phyloP scores from a whole-genome alignment of 2,113 vertebrate genomes.

The Ivindomyrus marchei region DNA sequence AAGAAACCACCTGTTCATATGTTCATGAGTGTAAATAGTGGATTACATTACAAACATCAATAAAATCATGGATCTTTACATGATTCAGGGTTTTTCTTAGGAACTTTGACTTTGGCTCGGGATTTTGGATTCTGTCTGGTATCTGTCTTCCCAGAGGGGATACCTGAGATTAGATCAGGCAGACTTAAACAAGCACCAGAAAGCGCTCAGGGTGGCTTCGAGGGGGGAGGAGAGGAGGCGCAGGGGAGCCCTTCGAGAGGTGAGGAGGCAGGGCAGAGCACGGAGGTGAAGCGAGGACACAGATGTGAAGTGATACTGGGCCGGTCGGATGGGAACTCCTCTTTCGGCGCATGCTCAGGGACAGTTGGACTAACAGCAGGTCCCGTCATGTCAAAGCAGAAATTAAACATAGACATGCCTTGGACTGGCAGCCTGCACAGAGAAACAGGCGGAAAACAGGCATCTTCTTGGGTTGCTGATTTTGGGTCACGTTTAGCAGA shows the following conservation, averaged over 20 bases:
- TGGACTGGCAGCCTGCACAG: not conserved
- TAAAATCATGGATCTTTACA: not conserved
- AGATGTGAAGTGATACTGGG: not conserved
- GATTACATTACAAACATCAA: not conserved
- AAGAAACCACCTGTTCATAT: not conserved
- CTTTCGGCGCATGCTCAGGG: not conserved
- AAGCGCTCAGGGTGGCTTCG: not conserved
- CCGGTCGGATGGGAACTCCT: not conserved
- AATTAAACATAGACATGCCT: not conserved
- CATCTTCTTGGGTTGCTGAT: not conserved
- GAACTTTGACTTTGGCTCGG: not conserved
- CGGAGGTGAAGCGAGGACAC: constrained; percentile 11
- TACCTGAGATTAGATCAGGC: not conserved
- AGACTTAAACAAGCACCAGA: not conserved
- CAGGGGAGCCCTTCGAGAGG: not conserved
- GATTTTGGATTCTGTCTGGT: not conserved
- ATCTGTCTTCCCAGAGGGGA: not conserved
- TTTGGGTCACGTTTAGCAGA: not conserved
- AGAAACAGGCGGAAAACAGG: not conserved
- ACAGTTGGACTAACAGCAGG: not conserved
- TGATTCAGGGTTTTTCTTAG: not conserved
- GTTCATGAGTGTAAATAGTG: constrained; percentile 7
- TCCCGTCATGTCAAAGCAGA: not conserved
- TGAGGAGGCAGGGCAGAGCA: not conserved
- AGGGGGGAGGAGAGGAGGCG: too few relatives aligned